phyloP scores from a whole-genome alignment of 1,140 invertebrate species.

The Zeugodacus cucurbitae region DNA sequence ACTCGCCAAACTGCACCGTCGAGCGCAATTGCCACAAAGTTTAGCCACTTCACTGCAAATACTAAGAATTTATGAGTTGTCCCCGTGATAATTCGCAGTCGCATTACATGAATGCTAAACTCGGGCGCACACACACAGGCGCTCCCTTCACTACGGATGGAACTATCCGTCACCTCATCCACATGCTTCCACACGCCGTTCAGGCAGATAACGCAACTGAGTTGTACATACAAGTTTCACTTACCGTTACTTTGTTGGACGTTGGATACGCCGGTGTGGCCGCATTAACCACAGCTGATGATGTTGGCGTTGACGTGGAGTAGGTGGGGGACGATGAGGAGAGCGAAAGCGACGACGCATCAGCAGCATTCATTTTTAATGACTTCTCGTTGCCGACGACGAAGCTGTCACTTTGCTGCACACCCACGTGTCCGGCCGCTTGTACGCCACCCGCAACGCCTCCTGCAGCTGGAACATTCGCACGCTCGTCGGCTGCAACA shows the following conservation, averaged over 20 bases:
- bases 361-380: constrained; percentile 32
- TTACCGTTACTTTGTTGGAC: constrained; percentile 3
- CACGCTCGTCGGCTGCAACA: neutral
- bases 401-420: constrained; percentile 43
- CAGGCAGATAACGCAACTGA: neutral
- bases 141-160: neutral
- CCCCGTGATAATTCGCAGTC: neutral
- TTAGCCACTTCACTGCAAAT: constrained; percentile 16
- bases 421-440: neutral
- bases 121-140: neutral
- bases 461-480: neutral
- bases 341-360: neutral
- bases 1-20: neutral
- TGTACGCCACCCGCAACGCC: neutral
- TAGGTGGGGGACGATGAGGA: neutral
- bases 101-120: neutral
- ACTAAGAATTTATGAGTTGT: neutral
- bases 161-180: neutral
- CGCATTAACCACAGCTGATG: constrained; percentile 7
- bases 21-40: constrained; percentile 7
- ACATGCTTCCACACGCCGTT: neutral
- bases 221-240: neutral
- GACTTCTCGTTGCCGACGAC: constrained; percentile 34
- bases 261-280: neutral
- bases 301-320: neutral